A percentile compares a stretch with the other conserved stretches of the same genome.
These are phyloP conservation scores for Erpetoichthys calabaricus DNA, from an alignment of 2,797 vertebrate species.

Conservation along the genomic window DNA sequence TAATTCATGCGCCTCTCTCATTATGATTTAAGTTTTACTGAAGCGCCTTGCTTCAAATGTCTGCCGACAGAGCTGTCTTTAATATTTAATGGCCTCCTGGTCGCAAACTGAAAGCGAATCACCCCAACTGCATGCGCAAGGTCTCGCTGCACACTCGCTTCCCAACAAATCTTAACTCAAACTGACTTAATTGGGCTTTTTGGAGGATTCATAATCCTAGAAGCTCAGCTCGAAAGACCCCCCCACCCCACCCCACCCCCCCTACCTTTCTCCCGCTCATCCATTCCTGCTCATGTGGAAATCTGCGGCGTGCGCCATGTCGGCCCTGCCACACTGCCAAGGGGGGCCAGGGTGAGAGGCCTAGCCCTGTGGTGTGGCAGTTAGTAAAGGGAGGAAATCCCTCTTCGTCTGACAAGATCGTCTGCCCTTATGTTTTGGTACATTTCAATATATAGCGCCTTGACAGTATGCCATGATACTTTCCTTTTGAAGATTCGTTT, in stretches of 20 bases:
- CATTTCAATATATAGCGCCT: too few species aligned
- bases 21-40: constrained; percentile 54
- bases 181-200: constrained; percentile 53
- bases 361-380: not conserved
- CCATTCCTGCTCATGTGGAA: constrained; percentile 24
- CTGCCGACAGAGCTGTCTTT: constrained; percentile 50
- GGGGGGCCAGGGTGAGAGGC: constrained; percentile 30
- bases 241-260: constrained; percentile 30
- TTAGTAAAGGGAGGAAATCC: too few species aligned
- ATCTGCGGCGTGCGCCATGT: constrained; percentile 18
- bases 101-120: constrained; percentile 53
- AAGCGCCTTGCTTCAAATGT: constrained; percentile 55
- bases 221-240: not conserved
- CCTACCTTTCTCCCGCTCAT: constrained; percentile 20
- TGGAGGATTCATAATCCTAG: constrained; percentile 42
- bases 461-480: too few species aligned
- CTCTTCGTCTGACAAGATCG: too few species aligned
- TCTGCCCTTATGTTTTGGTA: too few species aligned
- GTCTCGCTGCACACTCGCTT: constrained; percentile 26
- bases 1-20: constrained; percentile 54
- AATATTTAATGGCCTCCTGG: constrained; percentile 62
- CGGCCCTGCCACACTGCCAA: constrained; percentile 24
- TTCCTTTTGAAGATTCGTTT: too few species aligned
- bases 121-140: constrained; percentile 37
- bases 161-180: constrained; percentile 41